Conservation (phyloP, 1,140 invertebrate species). For the Aphelenchoides besseyi region DNA sequence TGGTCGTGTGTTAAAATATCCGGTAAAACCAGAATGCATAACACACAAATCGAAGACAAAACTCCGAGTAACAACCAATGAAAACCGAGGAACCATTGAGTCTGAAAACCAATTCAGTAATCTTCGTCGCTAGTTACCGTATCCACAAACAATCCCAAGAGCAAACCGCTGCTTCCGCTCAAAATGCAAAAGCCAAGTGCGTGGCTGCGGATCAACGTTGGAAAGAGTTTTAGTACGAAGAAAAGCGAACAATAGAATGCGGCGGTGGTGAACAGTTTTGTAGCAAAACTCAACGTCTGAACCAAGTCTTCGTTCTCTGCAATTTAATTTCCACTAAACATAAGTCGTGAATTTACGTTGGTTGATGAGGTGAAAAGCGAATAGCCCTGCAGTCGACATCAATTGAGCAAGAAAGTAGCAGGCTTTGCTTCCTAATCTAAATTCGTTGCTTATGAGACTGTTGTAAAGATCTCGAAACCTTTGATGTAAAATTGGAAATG, state of each 20-base stretch:
- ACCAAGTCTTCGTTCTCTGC: too few species aligned
- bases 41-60: background rate
- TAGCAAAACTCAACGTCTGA: too few species aligned
- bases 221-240: background rate
- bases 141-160: too few species aligned
- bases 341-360: conserved; percentile 1
- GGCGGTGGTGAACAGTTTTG: background rate
- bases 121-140: background rate
- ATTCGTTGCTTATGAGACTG: too few species aligned
- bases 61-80: background rate
- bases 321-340: background rate
- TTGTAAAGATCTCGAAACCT: too few species aligned
- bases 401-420: background rate
- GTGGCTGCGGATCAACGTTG: background rate
- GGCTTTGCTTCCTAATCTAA: background rate
- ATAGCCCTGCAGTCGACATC: background rate
- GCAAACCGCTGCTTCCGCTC: too few species aligned
- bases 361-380: background rate
- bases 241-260: background rate
- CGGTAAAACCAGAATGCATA: too few species aligned
- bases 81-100: background rate
- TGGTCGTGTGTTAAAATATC: too few species aligned
- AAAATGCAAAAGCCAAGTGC: background rate
- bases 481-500: too few species aligned
- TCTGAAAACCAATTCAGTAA: background rate